Conservation (phyloP, 2,888 invertebrate genomes). For the Arrhopalites spinosus region DNA sequence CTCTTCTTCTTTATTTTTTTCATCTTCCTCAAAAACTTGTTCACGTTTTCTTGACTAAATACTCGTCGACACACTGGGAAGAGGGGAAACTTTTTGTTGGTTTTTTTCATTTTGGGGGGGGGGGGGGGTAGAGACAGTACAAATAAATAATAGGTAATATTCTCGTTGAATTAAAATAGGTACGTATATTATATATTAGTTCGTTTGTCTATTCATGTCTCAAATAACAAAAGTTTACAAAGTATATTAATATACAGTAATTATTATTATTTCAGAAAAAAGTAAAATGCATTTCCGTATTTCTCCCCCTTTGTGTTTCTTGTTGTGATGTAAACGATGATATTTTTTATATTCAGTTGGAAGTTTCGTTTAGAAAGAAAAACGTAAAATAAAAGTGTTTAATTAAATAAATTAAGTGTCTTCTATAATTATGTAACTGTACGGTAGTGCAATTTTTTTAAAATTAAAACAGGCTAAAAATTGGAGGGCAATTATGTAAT, state of each 20-base stretch:
- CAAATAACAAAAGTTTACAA: no score
- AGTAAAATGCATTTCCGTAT: constrained; percentile 12
- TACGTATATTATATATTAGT: not conserved
- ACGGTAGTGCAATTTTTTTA: no score
- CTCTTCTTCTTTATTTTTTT: not conserved
- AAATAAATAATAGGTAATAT: not conserved
- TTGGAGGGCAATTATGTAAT: constrained; percentile 23
- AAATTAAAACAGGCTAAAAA: no score
- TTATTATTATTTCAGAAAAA: not conserved
- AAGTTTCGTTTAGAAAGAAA: no score
- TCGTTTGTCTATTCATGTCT: not conserved
- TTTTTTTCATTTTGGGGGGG: not conserved
- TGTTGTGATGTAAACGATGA: no score
- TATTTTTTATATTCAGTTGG: constrained; percentile 6
- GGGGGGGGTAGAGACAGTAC: not conserved
- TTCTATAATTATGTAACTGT: no score
- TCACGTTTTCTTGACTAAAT: not conserved
- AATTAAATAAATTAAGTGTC: no score
- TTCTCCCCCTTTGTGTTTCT: constrained; percentile 7
- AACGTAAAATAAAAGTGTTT: no score
- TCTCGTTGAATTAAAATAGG: not conserved
- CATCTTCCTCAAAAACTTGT: not conserved
- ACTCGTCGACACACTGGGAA: not conserved
- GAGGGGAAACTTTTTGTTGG: not conserved
- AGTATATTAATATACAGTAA: not conserved